A percentile compares a stretch with the other conserved stretches of the same genome.
Conservation (phyloP, 2,113 vertebrate genomes). For the Micronycteris hirsuta region DNA sequence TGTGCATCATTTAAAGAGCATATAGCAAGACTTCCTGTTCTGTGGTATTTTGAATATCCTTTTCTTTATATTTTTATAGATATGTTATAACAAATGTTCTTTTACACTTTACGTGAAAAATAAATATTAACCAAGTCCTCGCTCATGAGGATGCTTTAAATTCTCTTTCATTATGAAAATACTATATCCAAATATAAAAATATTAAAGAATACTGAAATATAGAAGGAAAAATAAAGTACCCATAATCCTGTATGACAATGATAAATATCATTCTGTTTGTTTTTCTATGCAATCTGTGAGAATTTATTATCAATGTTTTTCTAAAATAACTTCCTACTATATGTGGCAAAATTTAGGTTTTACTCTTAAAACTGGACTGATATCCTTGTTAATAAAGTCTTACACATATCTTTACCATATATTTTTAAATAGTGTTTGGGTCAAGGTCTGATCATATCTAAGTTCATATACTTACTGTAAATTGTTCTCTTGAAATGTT, state of each 20-base stretch:
- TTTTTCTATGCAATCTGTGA: not conserved
- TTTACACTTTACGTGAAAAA: not conserved
- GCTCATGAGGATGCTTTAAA: not conserved
- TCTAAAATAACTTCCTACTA: not conserved
- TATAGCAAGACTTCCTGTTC: not conserved
- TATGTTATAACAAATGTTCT: not conserved
- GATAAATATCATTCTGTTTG: not conserved
- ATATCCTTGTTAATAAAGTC: not conserved
- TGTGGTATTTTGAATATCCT: not conserved
- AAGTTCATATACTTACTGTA: not conserved
- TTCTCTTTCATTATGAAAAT: constrained; percentile 9
- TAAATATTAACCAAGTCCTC: not conserved
- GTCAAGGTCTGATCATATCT: not conserved
- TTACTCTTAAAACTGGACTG: not conserved
- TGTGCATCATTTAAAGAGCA: not conserved
- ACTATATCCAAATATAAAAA: not conserved
- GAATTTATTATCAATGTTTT: not conserved
- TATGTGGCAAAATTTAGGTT: not conserved
- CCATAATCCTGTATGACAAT: not conserved
- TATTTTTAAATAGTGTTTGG: not conserved
- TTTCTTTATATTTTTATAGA: not conserved
- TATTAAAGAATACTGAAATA: not conserved
- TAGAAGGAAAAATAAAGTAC: not conserved
- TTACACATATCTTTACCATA: not conserved
- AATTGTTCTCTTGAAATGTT: not conserved